These are phyloP conservation scores for Chymomyza amoena DNA, from an alignment of 2,888 invertebrate species.

Conservation along the genomic window DNA sequence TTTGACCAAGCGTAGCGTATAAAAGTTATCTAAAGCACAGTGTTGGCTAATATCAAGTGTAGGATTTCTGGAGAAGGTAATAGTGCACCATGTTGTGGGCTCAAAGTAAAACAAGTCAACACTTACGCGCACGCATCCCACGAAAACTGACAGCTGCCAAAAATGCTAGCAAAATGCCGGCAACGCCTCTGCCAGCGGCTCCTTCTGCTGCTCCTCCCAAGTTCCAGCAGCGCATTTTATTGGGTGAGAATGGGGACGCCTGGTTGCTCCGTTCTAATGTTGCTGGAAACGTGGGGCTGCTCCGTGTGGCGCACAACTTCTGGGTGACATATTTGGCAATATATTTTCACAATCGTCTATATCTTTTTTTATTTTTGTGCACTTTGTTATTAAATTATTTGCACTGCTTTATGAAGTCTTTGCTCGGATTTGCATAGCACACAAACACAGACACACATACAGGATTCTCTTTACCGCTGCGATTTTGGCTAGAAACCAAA, in stretches of 20 bases:
- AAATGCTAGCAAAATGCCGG: conserved; percentile 60
- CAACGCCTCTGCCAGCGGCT: conserved; percentile 34
- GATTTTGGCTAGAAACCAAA: conserved; percentile 1
- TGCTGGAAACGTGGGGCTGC: neutral
- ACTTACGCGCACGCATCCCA: conserved; percentile 64
- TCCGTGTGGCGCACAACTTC: neutral
- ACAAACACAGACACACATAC: conserved; percentile 13
- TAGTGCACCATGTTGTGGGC: neutral
- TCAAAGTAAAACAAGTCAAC: conserved; percentile 55
- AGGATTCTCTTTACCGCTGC: neutral
- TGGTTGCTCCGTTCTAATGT: neutral
- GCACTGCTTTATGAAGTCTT: conserved; percentile 35
- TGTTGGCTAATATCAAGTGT: neutral
- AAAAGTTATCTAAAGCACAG: no score
- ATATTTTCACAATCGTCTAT: neutral
- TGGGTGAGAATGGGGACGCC: conserved; percentile 30
- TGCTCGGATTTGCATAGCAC: conserved; percentile 43
- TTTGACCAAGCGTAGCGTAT: no score
- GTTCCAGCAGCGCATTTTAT: conserved; percentile 61
- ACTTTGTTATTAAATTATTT: conserved; percentile 54
- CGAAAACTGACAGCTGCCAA: conserved; percentile 69
- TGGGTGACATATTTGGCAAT: conserved; percentile 4
- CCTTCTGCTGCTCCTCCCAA: conserved; percentile 28
- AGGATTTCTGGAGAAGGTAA: neutral
- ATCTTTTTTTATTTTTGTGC: conserved; percentile 14